phyloP scores from a whole-genome alignment of 2,797 vertebrate genomes.

The Catamblyrhynchus diadema region DNA sequence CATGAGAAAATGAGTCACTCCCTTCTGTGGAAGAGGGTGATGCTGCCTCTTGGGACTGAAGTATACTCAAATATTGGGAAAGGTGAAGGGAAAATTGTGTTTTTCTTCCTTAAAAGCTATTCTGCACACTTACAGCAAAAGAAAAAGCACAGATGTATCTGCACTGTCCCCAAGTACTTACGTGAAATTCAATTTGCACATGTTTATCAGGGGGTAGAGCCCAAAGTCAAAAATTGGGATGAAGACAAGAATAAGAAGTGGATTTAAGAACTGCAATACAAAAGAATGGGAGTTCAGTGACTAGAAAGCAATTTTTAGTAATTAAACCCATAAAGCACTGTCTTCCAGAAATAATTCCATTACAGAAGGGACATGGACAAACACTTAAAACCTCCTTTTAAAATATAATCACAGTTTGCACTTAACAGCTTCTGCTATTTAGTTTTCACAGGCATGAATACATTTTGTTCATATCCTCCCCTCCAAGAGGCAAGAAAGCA shows the following conservation, averaged over 20 bases:
- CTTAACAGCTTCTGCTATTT: conserved; percentile 9
- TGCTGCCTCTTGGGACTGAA: background rate
- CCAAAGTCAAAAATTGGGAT: conserved; percentile 92
- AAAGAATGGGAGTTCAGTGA: conserved; percentile 55
- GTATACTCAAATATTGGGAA: background rate
- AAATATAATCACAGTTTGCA: conserved; percentile 28
- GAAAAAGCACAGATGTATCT: background rate
- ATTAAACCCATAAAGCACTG: conserved; percentile 54
- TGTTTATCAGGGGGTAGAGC: conserved; percentile 86
- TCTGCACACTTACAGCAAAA: background rate
- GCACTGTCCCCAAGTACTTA: conserved; percentile 76
- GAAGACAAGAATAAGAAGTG: conserved; percentile 91
- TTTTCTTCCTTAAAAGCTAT: background rate
- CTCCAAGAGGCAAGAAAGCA: background rate
- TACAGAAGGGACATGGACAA: conserved; percentile 22
- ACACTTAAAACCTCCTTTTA: conserved; percentile 16
- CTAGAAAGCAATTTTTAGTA: conserved; percentile 44
- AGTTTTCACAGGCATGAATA: conserved; percentile 20
- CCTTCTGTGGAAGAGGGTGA: background rate
- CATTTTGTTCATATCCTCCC: background rate
- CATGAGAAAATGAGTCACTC: background rate
- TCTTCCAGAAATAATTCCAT: conserved; percentile 43
- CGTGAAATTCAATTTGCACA: conserved; percentile 89
- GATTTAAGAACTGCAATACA: conserved; percentile 88
- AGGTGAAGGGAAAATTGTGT: background rate